Evolutionary conservation across 2,888 invertebrate genomes (phyloP), one percentile per base, ranked within the genome.

Genomic region (Phengaris alcon): DNA sequence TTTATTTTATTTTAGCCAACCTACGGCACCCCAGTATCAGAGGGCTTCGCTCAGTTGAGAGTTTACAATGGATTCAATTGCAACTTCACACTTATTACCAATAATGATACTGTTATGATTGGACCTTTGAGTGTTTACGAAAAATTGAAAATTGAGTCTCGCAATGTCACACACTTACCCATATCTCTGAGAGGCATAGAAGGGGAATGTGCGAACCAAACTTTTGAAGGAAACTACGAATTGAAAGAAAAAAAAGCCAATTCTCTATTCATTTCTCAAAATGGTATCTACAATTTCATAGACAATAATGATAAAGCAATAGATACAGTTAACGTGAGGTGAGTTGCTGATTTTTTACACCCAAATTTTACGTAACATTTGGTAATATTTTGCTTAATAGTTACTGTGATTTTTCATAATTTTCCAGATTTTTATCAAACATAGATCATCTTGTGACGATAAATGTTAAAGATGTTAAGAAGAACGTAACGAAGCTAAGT

Each of bases 11-110:
- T 86, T 87, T 51, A 96, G 94, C 91, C 93, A 77, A 94, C 95
- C 0, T 95, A 96, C 75, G 91, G 91, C 57, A 92, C 90, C 2
- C 93, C 95, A 13, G 96, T 97, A 10, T 82, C 92, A 8, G 81
- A 85, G 6, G 95, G 95, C 1, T 83, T 94, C 46, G 94, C 95
- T 0, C 97, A 97, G 81, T 79, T 97, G 22, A 93, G 97, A 79
- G 87, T 97, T 6, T 97, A 96, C 86, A 97, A 97, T 80, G 95
- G 95, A 6, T 93, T 93, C 81, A 88, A 94, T 52, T 96, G 96
- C 81, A 88, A 91, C 76, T 93, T 94, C 77, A 88, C 89, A 0
- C 84, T 95, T 35, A 83, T 82, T 74, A 59, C 73, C 46, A 77
- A 80, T 76, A 86, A 86, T 74, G 78, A 64, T 5, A 82, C 83